Conservation (phyloP, 2,888 invertebrate genomes). For the Tenthredo livida region DNA sequence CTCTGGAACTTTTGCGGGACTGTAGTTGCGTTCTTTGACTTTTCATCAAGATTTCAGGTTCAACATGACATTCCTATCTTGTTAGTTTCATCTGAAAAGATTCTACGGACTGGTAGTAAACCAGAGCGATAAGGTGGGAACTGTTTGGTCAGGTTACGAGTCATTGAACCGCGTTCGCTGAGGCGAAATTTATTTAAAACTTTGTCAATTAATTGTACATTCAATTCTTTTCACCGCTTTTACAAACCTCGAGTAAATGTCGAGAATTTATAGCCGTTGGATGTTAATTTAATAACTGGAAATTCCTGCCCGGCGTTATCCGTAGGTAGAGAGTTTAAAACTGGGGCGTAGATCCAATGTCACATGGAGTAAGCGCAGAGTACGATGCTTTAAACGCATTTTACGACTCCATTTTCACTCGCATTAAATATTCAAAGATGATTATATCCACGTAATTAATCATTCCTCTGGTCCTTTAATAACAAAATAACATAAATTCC, state of each 20-base stretch:
- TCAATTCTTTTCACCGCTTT: slow-evolving; percentile 21
- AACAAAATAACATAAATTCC: slow-evolving; percentile 19
- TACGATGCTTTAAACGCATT: neutral
- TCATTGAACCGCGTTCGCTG: neutral
- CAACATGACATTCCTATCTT: neutral
- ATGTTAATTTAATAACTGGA: slow-evolving; percentile 43
- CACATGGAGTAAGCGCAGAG: neutral
- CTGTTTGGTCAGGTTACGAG: neutral
- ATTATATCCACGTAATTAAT: slow-evolving; percentile 4
- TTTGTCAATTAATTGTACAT: slow-evolving; percentile 42
- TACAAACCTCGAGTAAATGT: slow-evolving; percentile 20
- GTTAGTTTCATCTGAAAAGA: neutral
- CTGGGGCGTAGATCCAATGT: slow-evolving; percentile 26
- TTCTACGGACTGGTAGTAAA: neutral
- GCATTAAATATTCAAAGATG: neutral
- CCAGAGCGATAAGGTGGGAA: neutral
- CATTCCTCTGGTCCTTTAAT: neutral
- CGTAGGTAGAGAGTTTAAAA: slow-evolving; percentile 22
- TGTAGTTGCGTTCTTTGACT: neutral
- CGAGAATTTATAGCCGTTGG: slow-evolving; percentile 13
- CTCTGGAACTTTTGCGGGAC: neutral
- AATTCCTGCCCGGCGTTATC: slow-evolving; percentile 19
- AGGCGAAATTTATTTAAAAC: slow-evolving; percentile 17
- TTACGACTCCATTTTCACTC: neutral
- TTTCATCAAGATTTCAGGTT: neutral